phyloP scores from a whole-genome alignment of 2,888 invertebrate genomes.

The Drosophila neonasuta region DNA sequence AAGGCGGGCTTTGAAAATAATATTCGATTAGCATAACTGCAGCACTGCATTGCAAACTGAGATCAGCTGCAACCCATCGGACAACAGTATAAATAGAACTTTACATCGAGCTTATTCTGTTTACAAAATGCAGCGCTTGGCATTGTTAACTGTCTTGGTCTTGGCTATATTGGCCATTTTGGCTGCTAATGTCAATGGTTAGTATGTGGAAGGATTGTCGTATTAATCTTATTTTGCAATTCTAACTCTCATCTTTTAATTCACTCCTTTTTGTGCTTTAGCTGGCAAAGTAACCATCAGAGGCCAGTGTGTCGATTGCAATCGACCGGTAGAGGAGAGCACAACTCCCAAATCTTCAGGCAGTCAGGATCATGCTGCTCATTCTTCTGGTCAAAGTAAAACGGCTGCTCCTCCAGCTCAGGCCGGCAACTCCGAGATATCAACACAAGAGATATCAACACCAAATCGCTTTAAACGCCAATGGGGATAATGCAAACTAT shows the following conservation, averaged over 20 bases:
- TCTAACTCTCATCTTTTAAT: too few species aligned
- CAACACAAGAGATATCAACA: too few species aligned
- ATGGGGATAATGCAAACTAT: too few species aligned
- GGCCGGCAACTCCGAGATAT: too few species aligned
- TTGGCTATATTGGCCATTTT: conserved; percentile 25
- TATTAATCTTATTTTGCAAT: too few species aligned
- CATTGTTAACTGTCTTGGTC: conserved; percentile 46
- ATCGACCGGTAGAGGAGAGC: conserved; percentile 15
- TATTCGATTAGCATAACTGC: neutral
- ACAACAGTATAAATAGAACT: conserved; percentile 47
- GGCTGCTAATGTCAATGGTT: conserved; percentile 43
- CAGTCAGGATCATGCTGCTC: neutral
- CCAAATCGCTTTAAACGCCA: too few species aligned
- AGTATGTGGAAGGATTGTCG: conserved; percentile 11
- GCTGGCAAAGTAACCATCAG: conserved; percentile 64
- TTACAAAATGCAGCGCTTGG: conserved; percentile 48
- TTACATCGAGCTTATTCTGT: conserved; percentile 11
- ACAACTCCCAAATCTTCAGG: conserved; percentile 32
- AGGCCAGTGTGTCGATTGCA: conserved; percentile 52
- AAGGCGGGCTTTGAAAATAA: conserved; percentile 39
- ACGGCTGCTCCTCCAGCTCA: neutral
- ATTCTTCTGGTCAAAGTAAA: neutral
- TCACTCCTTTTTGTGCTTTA: conserved; percentile 1
- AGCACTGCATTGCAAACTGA: neutral
- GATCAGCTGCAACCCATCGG: neutral